A percentile compares a stretch with the other conserved stretches of the same genome.
phyloP scores from a whole-genome alignment of 2,113 vertebrate genomes.

The Caloenas nicobarica region DNA sequence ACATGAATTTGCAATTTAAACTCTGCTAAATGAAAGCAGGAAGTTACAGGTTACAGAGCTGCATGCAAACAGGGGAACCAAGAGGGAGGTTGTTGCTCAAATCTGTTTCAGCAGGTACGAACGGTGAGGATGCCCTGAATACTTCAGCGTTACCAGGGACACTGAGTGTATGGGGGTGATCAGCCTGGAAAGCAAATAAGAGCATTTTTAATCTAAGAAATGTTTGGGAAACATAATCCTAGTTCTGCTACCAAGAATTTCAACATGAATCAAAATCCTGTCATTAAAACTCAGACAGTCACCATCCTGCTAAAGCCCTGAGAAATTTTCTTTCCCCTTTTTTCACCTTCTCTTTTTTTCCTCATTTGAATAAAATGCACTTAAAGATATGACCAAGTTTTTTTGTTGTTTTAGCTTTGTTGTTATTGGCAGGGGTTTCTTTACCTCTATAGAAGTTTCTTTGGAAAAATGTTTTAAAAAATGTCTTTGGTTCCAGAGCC shows the following conservation, averaged over 20 bases:
- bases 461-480: constrained; percentile 5
- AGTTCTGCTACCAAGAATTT: background rate
- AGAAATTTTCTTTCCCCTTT: background rate
- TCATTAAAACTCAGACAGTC: background rate
- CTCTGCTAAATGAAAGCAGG: constrained; percentile 62
- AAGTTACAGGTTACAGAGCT: constrained; percentile 64
- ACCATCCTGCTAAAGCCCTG: background rate
- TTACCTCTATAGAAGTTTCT: background rate
- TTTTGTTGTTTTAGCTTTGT: background rate
- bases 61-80: constrained; percentile 46
- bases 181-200: background rate
- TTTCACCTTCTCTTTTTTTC: background rate
- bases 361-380: background rate
- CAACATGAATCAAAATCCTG: background rate
- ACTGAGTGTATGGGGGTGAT: background rate
- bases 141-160: background rate
- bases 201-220: background rate
- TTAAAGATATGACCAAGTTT: background rate
- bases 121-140: background rate
- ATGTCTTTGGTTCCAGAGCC: background rate
- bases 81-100: background rate
- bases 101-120: constrained; percentile 2
- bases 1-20: constrained; percentile 73
- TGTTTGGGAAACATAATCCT: background rate
- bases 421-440: background rate